Conservation (phyloP, 2,888 invertebrate genomes). For the Tribolium freemani region DNA sequence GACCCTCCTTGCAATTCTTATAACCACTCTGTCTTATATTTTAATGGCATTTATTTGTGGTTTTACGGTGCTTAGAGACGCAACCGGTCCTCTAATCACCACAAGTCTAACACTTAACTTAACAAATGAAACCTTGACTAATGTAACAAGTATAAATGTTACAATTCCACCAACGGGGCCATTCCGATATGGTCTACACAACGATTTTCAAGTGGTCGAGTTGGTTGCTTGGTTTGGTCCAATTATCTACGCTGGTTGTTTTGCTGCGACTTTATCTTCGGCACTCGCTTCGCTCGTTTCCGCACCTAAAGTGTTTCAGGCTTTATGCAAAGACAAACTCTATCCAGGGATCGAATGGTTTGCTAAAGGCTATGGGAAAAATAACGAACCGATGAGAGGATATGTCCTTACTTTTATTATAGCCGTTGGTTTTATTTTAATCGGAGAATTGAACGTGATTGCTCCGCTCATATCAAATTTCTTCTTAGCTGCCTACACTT, state of each 20-base stretch:
- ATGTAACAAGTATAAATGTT: conserved; percentile 2
- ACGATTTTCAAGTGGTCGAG: conserved; percentile 87
- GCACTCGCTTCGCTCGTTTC: conserved; percentile 96
- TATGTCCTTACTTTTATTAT: conserved; percentile 94
- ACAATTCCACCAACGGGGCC: background rate
- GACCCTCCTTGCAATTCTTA: conserved; percentile 89
- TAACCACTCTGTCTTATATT: conserved; percentile 90
- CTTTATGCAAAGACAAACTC: conserved; percentile 93
- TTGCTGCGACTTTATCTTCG: conserved; percentile 96
- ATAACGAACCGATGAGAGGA: conserved; percentile 88
- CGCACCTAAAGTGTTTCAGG: conserved; percentile 95
- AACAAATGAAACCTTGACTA: conserved; percentile 70
- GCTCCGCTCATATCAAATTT: conserved; percentile 95
- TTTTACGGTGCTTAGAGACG: conserved; percentile 83
- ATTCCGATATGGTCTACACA: conserved; percentile 77
- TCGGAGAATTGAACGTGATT: conserved; percentile 90
- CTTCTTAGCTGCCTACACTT: conserved; percentile 92
- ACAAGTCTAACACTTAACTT: background rate
- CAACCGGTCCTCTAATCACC: conserved; percentile 73
- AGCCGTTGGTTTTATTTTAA: conserved; percentile 86
- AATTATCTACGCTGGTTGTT: conserved; percentile 95
- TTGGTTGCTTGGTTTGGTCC: conserved; percentile 89
- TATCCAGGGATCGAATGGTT: conserved; percentile 94
- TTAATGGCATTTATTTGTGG: conserved; percentile 86
- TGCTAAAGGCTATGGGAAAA: conserved; percentile 86